Evolutionary conservation across 2,888 invertebrate species (phyloP), one percentile per base, ranked within the genome.

Genomic region (Sepiola atlantica): DNA sequence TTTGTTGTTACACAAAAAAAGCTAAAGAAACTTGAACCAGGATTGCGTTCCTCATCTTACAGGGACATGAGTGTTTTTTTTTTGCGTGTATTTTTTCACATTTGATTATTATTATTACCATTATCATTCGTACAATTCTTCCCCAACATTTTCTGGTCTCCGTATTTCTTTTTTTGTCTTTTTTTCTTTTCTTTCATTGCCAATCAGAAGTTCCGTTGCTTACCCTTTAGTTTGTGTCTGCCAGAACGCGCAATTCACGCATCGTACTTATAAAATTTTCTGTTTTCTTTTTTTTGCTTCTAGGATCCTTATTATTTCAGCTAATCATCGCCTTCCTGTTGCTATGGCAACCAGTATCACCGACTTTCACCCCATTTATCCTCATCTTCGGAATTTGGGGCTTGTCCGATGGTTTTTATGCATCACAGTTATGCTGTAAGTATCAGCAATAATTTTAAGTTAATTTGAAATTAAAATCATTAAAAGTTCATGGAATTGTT

Each of bases 391-490:
- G 96, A 1, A 94, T 96, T 18, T 97, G 97, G 97, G 97, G 97
- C 14, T 94, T 97, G 21, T 96, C 96, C 2, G 97, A 97, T 94
- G 97, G 97, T 10, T 96, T 97, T 54, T 96, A 96, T 96, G 95
- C 96, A 92, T 96, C 97, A n/a, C 97, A 97, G 94, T 95, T 96
- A 28, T 96, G 96, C 95, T 96, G 97, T 97, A 95, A 96, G 97
- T 96, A 94, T 20, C 16, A 55, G 18, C 18, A 20, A 28, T 91
- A 14, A 35, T 91, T 3, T 1, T 91, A 28, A 12, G 32, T n/a
- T n/a, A n/a, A n/a, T n/a, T n/a, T n/a, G n/a, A n/a, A n/a, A n/a
- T n/a, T n/a, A n/a, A n/a, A n/a, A n/a, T n/a, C n/a, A n/a, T n/a
- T n/a, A n/a, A n/a, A n/a, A n/a, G n/a, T n/a, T n/a, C n/a, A n/a